Percentiles rank a stretch among this genome's conserved stretches.
Conservation (phyloP, 2,888 invertebrate species). For the Geophilus truncorum region DNA sequence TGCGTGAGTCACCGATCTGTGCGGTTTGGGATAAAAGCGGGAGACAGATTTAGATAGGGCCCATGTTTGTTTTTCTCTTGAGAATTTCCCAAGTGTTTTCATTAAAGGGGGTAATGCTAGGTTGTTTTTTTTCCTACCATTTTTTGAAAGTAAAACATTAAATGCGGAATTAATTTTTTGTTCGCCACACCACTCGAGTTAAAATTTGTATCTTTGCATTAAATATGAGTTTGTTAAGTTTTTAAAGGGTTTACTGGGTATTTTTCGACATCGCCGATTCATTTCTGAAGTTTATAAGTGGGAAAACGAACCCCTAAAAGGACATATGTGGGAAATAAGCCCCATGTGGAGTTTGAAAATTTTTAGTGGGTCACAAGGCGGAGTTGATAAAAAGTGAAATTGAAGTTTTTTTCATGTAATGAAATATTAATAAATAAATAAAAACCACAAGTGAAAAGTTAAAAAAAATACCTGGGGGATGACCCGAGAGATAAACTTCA, state of each 20-base stretch:
- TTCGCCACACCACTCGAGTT: too few species aligned
- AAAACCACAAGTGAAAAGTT: not conserved
- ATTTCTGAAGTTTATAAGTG: not conserved
- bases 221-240: too few species aligned
- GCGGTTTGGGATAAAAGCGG: not conserved
- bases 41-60: constrained; percentile 20
- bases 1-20: not conserved
- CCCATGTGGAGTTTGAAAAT: constrained; percentile 11
- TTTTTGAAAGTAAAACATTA: too few species aligned
- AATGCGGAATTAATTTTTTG: too few species aligned
- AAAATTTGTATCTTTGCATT: too few species aligned
- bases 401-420: not conserved
- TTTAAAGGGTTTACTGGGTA: not conserved
- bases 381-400: constrained; percentile 25
- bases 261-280: constrained; percentile 9
- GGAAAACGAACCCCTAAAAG: not conserved
- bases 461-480: not conserved
- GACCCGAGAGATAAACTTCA: not conserved
- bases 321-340: not conserved
- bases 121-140: too few species aligned
- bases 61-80: constrained; percentile 14
- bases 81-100: not conserved
- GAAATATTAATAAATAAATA: not conserved
- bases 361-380: constrained; percentile 17
- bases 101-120: not conserved